Percentiles rank a stretch among this genome's conserved stretches.
Conservation (phyloP, 2,888 invertebrate species). For the Smittia aterrima region DNA sequence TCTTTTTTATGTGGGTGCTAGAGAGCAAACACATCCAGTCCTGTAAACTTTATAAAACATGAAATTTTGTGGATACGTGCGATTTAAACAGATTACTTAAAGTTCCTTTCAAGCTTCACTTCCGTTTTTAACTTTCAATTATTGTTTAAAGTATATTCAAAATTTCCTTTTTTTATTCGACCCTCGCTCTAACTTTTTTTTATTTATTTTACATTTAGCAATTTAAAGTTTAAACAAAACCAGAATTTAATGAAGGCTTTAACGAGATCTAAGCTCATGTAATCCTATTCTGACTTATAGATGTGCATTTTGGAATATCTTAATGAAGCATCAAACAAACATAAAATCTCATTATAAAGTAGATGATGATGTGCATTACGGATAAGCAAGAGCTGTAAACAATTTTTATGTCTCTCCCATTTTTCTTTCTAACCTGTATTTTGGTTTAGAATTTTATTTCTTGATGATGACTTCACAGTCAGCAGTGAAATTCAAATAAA, state of each 20-base stretch:
- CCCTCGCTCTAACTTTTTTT: too few species aligned
- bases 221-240: too few species aligned
- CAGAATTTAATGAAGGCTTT: not conserved
- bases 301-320: not conserved
- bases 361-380: constrained; percentile 14
- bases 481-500: too few species aligned
- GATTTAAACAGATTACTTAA: not conserved
- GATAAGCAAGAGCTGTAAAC: not conserved
- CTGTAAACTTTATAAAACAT: not conserved
- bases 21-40: not conserved
- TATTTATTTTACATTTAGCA: too few species aligned
- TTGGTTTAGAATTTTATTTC: too few species aligned
- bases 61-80: not conserved
- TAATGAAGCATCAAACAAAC: constrained; percentile 40
- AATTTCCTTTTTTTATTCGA: too few species aligned
- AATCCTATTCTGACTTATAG: not conserved
- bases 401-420: constrained; percentile 1
- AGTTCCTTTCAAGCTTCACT: not conserved
- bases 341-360: constrained; percentile 38
- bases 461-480: too few species aligned
- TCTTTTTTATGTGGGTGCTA: not conserved
- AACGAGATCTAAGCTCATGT: not conserved
- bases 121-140: too few species aligned
- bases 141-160: too few species aligned
- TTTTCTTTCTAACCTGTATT: too few species aligned